Conservation (phyloP, 2,797 vertebrate species). For the Graptemys geographica region DNA sequence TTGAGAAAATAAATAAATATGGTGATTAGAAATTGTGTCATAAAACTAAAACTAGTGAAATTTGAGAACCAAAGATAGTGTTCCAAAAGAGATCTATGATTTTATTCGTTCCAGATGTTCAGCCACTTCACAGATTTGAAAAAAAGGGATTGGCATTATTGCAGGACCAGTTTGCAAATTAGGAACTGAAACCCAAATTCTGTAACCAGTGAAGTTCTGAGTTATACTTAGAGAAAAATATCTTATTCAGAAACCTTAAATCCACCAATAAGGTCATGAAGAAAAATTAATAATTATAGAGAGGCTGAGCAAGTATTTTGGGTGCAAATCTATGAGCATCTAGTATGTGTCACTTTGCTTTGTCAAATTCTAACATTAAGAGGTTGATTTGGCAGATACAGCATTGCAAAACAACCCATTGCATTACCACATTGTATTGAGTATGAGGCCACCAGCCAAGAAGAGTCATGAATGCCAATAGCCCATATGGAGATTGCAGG, state of each 20-base stretch:
- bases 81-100: neutral
- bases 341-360: neutral
- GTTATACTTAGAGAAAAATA: neutral
- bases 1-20: neutral
- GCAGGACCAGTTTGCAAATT: neutral
- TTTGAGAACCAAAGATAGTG: neutral
- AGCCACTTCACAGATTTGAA: neutral
- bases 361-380: neutral
- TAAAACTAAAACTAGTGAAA: neutral
- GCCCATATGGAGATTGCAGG: neutral
- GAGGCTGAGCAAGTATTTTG: neutral
- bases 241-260: constrained; percentile 17
- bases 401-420: neutral
- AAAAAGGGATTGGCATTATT: neutral
- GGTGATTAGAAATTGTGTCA: neutral
- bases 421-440: neutral
- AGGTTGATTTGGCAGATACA: neutral
- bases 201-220: neutral
- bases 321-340: neutral
- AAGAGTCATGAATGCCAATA: neutral
- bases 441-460: neutral
- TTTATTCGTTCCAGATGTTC: neutral
- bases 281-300: neutral
- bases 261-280: neutral
- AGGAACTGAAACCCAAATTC: neutral